Percentiles rank a stretch among this genome's conserved stretches.
Evolutionary conservation across 1,140 invertebrate genomes (phyloP).

Genomic region (Zaprionus nigranus): DNA sequence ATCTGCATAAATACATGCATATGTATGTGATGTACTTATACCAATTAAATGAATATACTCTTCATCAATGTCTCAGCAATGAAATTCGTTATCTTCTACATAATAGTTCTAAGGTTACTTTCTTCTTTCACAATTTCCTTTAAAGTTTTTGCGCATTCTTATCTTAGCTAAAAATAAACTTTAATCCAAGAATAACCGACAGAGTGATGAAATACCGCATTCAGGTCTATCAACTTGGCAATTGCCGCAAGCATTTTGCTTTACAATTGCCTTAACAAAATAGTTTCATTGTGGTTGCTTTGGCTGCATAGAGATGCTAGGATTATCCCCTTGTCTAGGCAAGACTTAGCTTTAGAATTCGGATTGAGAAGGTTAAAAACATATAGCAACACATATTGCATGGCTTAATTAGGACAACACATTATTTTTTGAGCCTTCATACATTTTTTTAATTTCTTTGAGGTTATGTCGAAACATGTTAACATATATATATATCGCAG

Average conservation of each 20-base stretch:
- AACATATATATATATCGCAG: too few species aligned
- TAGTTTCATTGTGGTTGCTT: slow-evolving; percentile 21
- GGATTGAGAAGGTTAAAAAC: too few species aligned
- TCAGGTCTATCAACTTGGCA: slow-evolving; percentile 7
- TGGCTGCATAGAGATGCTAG: slow-evolving; percentile 15
- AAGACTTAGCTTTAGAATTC: too few species aligned
- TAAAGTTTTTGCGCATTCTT: neutral
- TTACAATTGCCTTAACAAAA: slow-evolving; percentile 32
- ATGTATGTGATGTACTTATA: neutral
- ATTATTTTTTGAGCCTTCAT: too few species aligned
- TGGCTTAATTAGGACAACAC: too few species aligned
- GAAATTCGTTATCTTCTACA: neutral
- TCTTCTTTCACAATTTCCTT: neutral
- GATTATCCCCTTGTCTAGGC: neutral
- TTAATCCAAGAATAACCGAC: neutral
- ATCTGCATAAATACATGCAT: neutral
- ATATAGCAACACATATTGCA: too few species aligned
- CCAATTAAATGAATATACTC: too few species aligned
- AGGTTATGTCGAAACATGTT: too few species aligned
- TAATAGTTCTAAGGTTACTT: neutral
- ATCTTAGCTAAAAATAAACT: neutral
- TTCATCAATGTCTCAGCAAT: too few species aligned
- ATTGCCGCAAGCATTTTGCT: slow-evolving; percentile 9
- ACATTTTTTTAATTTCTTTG: too few species aligned
- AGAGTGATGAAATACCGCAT: slow-evolving; percentile 26